phyloP scores from a whole-genome alignment of 1,140 invertebrate genomes.

The Drosophila virilis region DNA sequence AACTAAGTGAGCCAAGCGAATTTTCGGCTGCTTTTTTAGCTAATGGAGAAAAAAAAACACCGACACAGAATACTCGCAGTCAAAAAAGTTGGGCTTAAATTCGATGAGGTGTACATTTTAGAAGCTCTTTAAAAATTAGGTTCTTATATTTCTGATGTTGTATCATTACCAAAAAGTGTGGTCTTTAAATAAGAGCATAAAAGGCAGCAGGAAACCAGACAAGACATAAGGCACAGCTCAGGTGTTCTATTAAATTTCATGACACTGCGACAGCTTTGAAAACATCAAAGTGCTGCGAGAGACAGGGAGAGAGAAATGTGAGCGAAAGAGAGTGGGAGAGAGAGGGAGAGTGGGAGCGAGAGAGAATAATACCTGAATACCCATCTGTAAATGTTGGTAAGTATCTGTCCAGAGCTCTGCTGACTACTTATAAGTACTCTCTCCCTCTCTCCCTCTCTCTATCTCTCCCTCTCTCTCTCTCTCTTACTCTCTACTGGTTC shows the following conservation, averaged over 20 bases:
- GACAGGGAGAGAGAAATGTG: slow-evolving; percentile 19
- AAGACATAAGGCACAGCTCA: slow-evolving; percentile 22
- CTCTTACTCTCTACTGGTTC: not conserved
- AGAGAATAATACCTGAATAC: slow-evolving; percentile 43
- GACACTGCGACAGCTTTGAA: slow-evolving; percentile 51
- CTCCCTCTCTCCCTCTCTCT: not conserved
- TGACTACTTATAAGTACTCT: slow-evolving; percentile 23
- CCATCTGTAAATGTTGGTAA: slow-evolving; percentile 43
- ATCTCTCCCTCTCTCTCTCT: not conserved
- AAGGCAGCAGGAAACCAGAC: slow-evolving; percentile 8
- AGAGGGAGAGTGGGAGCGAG: not conserved
- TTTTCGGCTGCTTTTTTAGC: not conserved
- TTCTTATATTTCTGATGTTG: no score
- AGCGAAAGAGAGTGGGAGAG: slow-evolving; percentile 5
- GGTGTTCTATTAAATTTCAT: slow-evolving; percentile 72
- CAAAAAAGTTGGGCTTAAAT: not conserved
- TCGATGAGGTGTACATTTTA: no score
- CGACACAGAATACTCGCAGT: not conserved
- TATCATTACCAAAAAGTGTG: not conserved
- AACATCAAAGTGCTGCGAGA: slow-evolving; percentile 33
- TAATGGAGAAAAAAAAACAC: not conserved
- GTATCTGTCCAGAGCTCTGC: slow-evolving; percentile 27
- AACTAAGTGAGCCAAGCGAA: not conserved
- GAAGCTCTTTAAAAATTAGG: no score
- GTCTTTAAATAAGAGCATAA: slow-evolving; percentile 4